Evolutionary conservation across 2,797 vertebrate genomes (phyloP).

Genomic region (Paedocypris micromegethes): DNA sequence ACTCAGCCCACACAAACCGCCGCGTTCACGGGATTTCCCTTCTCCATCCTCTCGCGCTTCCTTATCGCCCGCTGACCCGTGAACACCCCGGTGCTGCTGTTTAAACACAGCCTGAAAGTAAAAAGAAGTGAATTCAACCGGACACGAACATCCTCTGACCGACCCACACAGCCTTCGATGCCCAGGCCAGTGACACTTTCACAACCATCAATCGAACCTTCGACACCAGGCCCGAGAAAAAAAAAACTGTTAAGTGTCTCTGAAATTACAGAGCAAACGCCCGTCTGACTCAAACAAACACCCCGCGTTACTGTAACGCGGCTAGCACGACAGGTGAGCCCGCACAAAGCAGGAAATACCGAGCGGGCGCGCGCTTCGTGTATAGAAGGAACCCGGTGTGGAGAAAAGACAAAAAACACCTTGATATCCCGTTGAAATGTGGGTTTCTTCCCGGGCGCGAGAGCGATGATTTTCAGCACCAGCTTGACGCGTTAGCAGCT

Average conservation of each 20-base stretch:
- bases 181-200: too few relatives aligned
- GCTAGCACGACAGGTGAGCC: slow-evolving; percentile 10
- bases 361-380: too few relatives aligned
- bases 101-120: background rate
- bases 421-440: background rate
- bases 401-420: background rate
- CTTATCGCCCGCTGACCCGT: background rate
- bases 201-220: background rate
- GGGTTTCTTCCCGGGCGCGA: background rate
- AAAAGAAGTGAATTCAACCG: background rate
- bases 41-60: background rate
- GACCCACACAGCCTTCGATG: background rate
- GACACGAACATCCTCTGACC: background rate
- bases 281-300: slow-evolving; percentile 1
- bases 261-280: slow-evolving; percentile 5
- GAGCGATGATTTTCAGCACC: slow-evolving; percentile 30
- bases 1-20: background rate
- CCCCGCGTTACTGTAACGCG: background rate
- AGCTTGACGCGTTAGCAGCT: slow-evolving; percentile 26
- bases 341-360: too few relatives aligned
- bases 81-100: background rate
- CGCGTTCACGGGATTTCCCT: background rate
- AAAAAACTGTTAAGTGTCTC: too few relatives aligned
- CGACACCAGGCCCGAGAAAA: too few relatives aligned
- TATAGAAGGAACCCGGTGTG: background rate